Evolutionary conservation across 1,140 invertebrate species (phyloP).

Genomic region (Uloborus diversus): DNA sequence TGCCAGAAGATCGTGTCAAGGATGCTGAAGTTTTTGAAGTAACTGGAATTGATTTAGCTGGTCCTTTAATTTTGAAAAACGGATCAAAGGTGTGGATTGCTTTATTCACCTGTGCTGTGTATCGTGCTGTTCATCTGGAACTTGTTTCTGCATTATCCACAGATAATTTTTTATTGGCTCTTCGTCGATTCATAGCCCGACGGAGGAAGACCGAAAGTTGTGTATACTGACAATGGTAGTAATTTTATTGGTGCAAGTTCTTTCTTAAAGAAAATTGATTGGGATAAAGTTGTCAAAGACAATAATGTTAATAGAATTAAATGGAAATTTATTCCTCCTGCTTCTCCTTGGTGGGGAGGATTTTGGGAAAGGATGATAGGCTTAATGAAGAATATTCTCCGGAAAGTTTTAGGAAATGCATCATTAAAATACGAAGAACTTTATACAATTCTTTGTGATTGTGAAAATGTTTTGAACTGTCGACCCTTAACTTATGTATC

Average conservation of each 20-base stretch:
- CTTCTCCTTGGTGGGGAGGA: conserved; percentile 5
- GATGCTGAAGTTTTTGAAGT: background rate
- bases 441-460: conserved; percentile 8
- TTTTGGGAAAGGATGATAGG: conserved; percentile 22
- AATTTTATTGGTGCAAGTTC: background rate
- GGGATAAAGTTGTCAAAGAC: background rate
- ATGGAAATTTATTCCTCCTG: background rate
- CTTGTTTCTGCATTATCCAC: conserved; percentile 63
- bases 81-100: conserved; percentile 61
- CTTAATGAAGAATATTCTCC: conserved; percentile 11
- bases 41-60: conserved; percentile 61
- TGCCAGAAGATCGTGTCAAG: background rate
- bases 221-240: conserved; percentile 35
- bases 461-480: conserved; percentile 17
- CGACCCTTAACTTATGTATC: conserved; percentile 16
- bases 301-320: background rate
- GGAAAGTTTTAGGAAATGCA: background rate
- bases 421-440: conserved; percentile 12
- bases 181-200: conserved; percentile 39
- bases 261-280: background rate
- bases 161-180: conserved; percentile 63
- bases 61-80: conserved; percentile 65
- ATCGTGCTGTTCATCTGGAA: conserved; percentile 67
- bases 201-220: background rate
- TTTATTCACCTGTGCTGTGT: conserved; percentile 66